These are phyloP conservation scores for Blera fallax DNA, from an alignment of 2,888 invertebrate genomes.

Conservation along the genomic window DNA sequence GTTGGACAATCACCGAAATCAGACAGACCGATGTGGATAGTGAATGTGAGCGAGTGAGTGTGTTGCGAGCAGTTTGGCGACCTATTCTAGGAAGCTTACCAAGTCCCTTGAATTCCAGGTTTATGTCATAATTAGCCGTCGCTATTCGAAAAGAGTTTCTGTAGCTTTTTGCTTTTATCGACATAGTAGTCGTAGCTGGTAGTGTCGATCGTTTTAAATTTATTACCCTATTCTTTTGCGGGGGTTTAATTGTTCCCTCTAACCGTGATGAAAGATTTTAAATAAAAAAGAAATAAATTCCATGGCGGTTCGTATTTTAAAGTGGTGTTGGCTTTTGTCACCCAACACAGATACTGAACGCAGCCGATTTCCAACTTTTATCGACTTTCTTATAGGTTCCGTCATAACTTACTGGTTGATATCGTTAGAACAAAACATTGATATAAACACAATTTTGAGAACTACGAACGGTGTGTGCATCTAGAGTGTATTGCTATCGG, in stretches of 20 bases:
- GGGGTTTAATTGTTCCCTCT: conserved; percentile 34
- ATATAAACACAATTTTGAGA: conserved; percentile 38
- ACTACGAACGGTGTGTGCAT: not conserved
- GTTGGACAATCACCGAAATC: conserved; percentile 31
- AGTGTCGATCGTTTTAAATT: conserved; percentile 41
- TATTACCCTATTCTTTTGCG: conserved; percentile 35
- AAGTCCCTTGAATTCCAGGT: conserved; percentile 19
- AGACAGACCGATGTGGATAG: conserved; percentile 17
- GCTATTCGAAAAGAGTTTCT: conserved; percentile 4
- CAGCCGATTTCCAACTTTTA: conserved; percentile 52
- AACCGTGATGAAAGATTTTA: conserved; percentile 18
- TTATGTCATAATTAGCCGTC: conserved; percentile 65
- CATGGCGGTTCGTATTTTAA: conserved; percentile 55
- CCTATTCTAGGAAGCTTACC: conserved; percentile 61
- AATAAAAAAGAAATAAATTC: conserved; percentile 55
- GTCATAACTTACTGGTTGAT: conserved; percentile 38
- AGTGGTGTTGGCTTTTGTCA: conserved; percentile 69
- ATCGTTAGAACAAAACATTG: conserved; percentile 60
- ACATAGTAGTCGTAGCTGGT: conserved; percentile 6
- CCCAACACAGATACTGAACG: conserved; percentile 47
- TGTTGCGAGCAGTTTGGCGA: not conserved
- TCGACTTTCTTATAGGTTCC: conserved; percentile 44
- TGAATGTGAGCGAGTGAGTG: not conserved
- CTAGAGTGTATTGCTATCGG: not conserved
- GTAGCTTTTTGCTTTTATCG: conserved; percentile 10